A percentile compares a stretch with the other conserved stretches of the same genome.
phyloP scores from a whole-genome alignment of 2,888 invertebrate genomes.

The Mythimna ferrago region DNA sequence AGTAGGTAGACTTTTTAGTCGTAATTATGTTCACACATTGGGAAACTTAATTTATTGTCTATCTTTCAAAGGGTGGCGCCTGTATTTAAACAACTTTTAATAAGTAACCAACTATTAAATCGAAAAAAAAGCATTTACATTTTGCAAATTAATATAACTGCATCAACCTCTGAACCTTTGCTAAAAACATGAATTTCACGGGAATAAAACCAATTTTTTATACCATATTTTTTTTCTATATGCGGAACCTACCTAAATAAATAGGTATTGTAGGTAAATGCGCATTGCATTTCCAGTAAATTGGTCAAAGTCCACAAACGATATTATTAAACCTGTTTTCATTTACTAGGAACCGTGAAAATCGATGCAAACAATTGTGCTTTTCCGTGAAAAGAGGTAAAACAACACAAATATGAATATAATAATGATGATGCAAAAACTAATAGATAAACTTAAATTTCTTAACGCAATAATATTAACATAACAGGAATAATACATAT shows the following conservation, averaged over 20 bases:
- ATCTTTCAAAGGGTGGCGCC: not conserved
- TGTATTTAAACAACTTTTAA: no score
- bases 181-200: no score
- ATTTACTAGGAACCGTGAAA: constrained; percentile 4
- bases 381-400: not conserved
- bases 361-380: not conserved
- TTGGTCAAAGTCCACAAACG: not conserved
- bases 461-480: not conserved
- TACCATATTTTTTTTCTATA: no score
- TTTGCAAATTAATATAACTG: no score
- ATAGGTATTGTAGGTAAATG: not conserved
- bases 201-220: no score
- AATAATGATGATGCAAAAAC: not conserved
- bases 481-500: constrained; percentile 45
- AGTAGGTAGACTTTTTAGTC: not conserved
- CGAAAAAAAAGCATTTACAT: no score
- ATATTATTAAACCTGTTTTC: constrained; percentile 13
- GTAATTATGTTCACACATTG: not conserved
- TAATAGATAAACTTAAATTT: not conserved
- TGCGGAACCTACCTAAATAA: not conserved
- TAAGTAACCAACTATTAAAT: no score
- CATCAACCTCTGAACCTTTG: not conserved
- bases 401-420: not conserved
- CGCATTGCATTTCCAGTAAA: not conserved
- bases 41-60: not conserved